Conservation (phyloP, 2,888 invertebrate genomes). For the Caenorhabditis doughertyi region DNA sequence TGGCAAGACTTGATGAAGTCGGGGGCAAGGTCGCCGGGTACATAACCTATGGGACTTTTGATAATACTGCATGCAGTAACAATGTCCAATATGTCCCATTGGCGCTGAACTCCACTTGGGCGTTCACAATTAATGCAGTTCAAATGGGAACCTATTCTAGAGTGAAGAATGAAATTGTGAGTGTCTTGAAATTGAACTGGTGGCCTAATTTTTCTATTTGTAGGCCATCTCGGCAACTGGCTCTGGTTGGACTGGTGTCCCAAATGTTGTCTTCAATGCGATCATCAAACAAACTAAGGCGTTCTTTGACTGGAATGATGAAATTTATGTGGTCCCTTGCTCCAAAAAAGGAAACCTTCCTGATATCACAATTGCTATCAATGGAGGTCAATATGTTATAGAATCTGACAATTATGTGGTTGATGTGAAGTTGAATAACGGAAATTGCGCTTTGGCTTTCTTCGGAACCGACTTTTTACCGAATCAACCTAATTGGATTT, state of each 20-base stretch:
- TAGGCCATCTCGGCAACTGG: conserved; percentile 77
- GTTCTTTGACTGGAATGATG: conserved; percentile 60
- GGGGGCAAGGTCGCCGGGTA: conserved; percentile 70
- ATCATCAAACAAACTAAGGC: conserved; percentile 68
- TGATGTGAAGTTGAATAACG: conserved; percentile 68
- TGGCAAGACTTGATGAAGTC: conserved; percentile 86
- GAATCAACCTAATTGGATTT: conserved; percentile 58
- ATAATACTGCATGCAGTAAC: conserved; percentile 71
- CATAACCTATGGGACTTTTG: conserved; percentile 76
- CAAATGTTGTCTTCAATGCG: conserved; percentile 41
- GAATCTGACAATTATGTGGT: conserved; percentile 75
- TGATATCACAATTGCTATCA: conserved; percentile 72
- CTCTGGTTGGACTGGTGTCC: conserved; percentile 74
- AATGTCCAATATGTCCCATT: conserved; percentile 71
- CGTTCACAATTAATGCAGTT: conserved; percentile 71
- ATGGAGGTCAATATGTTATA: conserved; percentile 70
- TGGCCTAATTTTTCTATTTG: neutral
- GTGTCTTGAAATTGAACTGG: too few relatives aligned
- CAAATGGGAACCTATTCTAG: conserved; percentile 65
- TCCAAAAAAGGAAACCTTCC: conserved; percentile 49
- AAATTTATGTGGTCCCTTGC: conserved; percentile 72
- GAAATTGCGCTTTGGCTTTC: conserved; percentile 65
- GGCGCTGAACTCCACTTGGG: conserved; percentile 75
- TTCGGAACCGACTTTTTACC: conserved; percentile 44
- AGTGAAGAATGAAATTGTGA: conserved; percentile 6